Evolutionary conservation across 2,888 invertebrate genomes (phyloP), one percentile per base, ranked within the genome.

Genomic region (Caenorhabditis sulstoni): DNA sequence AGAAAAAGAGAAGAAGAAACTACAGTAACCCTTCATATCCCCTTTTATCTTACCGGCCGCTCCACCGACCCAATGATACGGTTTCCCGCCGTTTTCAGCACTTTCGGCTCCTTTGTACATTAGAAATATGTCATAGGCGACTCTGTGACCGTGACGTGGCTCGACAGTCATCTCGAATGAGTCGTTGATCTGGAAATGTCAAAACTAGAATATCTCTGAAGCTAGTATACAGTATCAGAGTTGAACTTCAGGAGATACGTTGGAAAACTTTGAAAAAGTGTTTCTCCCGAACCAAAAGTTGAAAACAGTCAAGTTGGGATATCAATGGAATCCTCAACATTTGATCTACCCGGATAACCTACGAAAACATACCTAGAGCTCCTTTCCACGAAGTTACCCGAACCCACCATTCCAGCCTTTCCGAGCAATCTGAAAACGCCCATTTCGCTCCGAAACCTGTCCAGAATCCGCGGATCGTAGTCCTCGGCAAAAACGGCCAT

Each of bases 21-120:
- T n/a, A n/a, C n/a, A n/a, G n/a, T n/a, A n/a, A n/a, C n/a, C n/a
- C n/a, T n/a, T n/a, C n/a, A n/a, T n/a, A n/a, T n/a, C n/a, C n/a
- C n/a, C n/a, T n/a, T n/a, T n/a, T 61, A 8, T 9, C 37, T 23
- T 20, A 71, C 77, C 52, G 1, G 41, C 44, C n/a, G 58, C 39
- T 22, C 79, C 79, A 7, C 79, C 74, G 12, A 74, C 74, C 64
- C 68, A 79, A 57, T 52, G 8, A 16, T 53, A 39, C 0, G 47
- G 37, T 29, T 29, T 29, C 5, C 55, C 66, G 11, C 57, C 61
- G 37, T 73, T 59, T 23, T 67, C 64, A 1, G 37, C 7, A n/a
- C n/a, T n/a, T n/a, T n/a, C n/a, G n/a, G n/a, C n/a, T 4, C 41
- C 64, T 11, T 47, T 39, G 52, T 81, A 81, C 81, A 81, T 81